Base-by-base conservation (phyloP, 2,888 invertebrate species). In the Cepaea hortensis region DNA sequence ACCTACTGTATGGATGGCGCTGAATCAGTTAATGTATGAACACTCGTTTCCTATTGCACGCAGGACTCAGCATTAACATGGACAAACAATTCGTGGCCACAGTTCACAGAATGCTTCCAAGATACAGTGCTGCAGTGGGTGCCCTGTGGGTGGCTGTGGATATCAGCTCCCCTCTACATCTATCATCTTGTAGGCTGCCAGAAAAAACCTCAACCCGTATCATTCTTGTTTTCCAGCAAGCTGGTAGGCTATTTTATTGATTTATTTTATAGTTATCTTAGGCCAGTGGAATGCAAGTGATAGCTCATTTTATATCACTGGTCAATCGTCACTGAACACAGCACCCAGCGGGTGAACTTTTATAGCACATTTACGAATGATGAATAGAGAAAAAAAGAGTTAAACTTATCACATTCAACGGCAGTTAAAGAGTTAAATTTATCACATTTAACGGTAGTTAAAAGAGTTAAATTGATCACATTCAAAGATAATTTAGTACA, bases 41-140 rank as follows among this genome's bases (percentile, higher is more conserved):
- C 35, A 35, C 35, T 1, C 1, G 35, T 35, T 35, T 35, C 35
- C 35, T 68, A 20, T 68, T 68, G 11, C n/a, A 7, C 11, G 1
- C 23, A 86, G 86, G 81, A 82, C 76, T 50, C 68, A 9, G 7
- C 6, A 13, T 20, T 86, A 13, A 82, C 86, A 3, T 86, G 86
- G 86, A 81, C 81, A 81, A 86, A 86, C 35, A 86, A 76, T n/a
- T 85, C 89, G 5, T 93, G 90, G 89, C 93, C 98, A 76, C 97
- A 97, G 93, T 95, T 99, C 90, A 97, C 98, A 89, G 96, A 96
- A 93, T 99, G 99, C 95, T 98, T 99, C 95, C 97, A 98, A 95
- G 97, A 97, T 94, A 98, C 98, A 0, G 96, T 97, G 0, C 95
- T 99, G 65, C 95, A 97, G 79, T 99, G 98, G 98, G 95, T 96